Evolutionary conservation across 2,888 invertebrate species (phyloP), one percentile per base, ranked within the genome.

Genomic region (Nycteola revayana): DNA sequence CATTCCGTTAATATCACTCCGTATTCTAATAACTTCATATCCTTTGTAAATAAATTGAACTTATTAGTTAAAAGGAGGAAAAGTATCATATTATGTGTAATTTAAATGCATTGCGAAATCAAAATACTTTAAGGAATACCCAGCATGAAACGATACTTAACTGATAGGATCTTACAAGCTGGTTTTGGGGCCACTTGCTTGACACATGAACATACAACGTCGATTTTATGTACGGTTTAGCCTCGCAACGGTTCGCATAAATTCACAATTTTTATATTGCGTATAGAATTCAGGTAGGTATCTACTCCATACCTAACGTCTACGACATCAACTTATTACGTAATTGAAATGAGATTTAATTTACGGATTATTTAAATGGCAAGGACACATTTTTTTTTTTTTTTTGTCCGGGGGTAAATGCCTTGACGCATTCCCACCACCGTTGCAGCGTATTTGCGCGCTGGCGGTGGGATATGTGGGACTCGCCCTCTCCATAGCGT

Each of bases 251-350:
- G 60, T 50, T 69, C 60, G 39, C 68, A 84, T 86, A 86, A 85
- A 84, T 73, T 79, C 62, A 66, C 72, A 66, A 59, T 74, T 82
- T 85, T 86, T 83, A 83, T 82, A 73, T 59, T 65, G 71, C 69
- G 54, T 67, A 74, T 75, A 71, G 66, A 75, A 82, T 82, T 79
- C 80, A 77, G 52, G 60, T 46, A 61, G 61, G 60, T 50, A 51
- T 42, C 48, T 30, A 54, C 59, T 52, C 54, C 56, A 43, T 62
- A 66, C 60, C 42, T 53, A 46, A 55, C 40, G 52, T 63, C 44
- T 57, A 57, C 51, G 56, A 53, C 55, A 42, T 53, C 52, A 53
- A 51, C 38, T 54, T 70, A 59, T 71, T 68, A n/a, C n/a, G n/a
- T n/a, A n/a, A n/a, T n/a, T n/a, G n/a, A n/a, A n/a, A n/a, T n/a